Evolutionary conservation across 2,113 vertebrate genomes (phyloP).

Genomic region (Miniopterus natalensis): DNA sequence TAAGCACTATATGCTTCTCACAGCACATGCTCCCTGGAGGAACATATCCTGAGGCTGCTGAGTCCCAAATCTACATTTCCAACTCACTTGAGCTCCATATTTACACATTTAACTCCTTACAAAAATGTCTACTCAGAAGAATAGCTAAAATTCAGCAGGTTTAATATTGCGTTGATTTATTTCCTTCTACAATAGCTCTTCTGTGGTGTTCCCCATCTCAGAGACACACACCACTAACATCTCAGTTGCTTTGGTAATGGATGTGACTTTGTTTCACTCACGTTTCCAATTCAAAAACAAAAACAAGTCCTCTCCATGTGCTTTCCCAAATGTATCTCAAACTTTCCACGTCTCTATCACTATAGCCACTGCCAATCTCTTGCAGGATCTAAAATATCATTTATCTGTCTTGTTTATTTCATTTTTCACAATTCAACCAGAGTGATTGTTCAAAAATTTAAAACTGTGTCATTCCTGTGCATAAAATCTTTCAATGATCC

Average conservation of each 20-base stretch:
- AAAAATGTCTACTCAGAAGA: background rate
- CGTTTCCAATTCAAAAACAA: background rate
- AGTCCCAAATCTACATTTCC: background rate
- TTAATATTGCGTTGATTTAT: background rate
- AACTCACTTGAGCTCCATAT: background rate
- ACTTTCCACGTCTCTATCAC: background rate
- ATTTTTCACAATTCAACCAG: background rate
- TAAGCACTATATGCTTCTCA: background rate
- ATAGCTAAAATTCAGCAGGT: background rate
- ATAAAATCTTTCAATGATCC: background rate
- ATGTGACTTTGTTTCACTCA: background rate
- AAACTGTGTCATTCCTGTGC: background rate
- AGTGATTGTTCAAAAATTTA: background rate
- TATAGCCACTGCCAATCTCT: background rate
- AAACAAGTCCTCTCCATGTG: background rate
- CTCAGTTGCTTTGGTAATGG: background rate
- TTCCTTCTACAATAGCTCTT: background rate
- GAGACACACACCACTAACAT: background rate
- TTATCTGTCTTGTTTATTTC: background rate
- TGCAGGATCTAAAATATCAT: background rate
- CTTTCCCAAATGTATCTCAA: background rate
- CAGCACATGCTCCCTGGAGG: rapidly evolving
- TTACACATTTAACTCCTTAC: background rate
- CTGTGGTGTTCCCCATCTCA: background rate
- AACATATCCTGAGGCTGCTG: background rate